Base-by-base conservation (phyloP, 1,140 invertebrate species). In the Reticulitermes speratus region DNA sequence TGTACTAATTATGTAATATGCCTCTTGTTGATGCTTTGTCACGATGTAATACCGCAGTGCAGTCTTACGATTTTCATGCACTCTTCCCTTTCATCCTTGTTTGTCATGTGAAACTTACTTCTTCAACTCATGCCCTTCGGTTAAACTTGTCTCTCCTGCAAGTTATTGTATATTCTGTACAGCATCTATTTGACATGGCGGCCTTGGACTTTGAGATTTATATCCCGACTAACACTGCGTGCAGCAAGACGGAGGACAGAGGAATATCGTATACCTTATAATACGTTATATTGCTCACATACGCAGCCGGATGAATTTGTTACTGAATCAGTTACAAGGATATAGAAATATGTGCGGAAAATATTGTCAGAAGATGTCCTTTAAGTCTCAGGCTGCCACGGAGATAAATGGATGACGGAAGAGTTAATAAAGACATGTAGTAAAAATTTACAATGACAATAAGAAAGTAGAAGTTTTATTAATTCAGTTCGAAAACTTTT, bases 151-250 rank as follows among this genome's bases (percentile, higher is more conserved):
- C 65, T 75, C 25, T 30, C 65, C 65, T 25, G 25, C 65, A 30
- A 25, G 65, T 75, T 75, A 75, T 75, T 75, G 25, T 75, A 30
- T 6, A 75, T 75, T 75, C 65, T 75, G 12, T 75, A 75, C n/a
- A 14, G 65, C 65, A 75, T 65, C 21, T 19, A 65, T 75, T 8
- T 75, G 65, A 75, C 65, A 75, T 75, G 65, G n/a, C 65, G 65
- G 65, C 65, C 65, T 75, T 75, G 65, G 52, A 25, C 25, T 75
- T 75, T 75, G 65, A 75, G 65, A 75, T 75, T 75, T 75, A 75
- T 75, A 75, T 75, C 65, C 65, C 65, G n/a, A 25, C 25, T 75
- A 75, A 30, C 65, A 75, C 7, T 30, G 65, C 65, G 65, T 30
- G 65, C 65, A 75, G 65, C 25, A 6, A 75, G 65, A 9, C 65